Percentiles rank a stretch among this genome's conserved stretches.
Conservation (phyloP, 2,888 invertebrate genomes). For the Andrena dorsata region DNA sequence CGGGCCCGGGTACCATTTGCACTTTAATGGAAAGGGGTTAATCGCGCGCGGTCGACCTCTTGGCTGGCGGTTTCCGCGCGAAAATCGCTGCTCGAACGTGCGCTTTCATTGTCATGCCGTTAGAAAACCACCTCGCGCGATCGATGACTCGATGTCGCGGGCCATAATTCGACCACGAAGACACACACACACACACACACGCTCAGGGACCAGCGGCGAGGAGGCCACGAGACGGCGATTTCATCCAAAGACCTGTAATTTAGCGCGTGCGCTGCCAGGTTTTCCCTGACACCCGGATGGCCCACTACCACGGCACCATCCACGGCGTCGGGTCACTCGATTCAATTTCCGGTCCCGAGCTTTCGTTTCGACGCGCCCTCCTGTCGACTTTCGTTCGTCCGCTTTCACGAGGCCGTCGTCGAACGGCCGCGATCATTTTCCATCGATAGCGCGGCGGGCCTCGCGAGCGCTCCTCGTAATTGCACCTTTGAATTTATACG, state of each 20-base stretch:
- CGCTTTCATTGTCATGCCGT: slow-evolving; percentile 48
- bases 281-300: slow-evolving; percentile 30
- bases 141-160: slow-evolving; percentile 13
- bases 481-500: slow-evolving; percentile 38
- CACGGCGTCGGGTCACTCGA: slow-evolving; percentile 22
- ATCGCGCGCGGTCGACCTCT: slow-evolving; percentile 48
- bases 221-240: slow-evolving; percentile 9
- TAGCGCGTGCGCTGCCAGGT: slow-evolving; percentile 40
- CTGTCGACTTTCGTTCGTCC: neutral
- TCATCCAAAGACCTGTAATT: slow-evolving; percentile 41
- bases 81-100: slow-evolving; percentile 45
- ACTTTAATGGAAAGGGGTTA: slow-evolving; percentile 55
- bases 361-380: slow-evolving; percentile 36
- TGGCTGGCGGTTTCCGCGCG: slow-evolving; percentile 36
- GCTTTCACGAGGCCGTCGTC: slow-evolving; percentile 36
- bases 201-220: neutral
- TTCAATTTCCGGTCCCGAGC: slow-evolving; percentile 52
- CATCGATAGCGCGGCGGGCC: slow-evolving; percentile 17
- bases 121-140: slow-evolving; percentile 33
- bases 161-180: neutral
- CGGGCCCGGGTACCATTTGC: slow-evolving; percentile 36
- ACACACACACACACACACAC: neutral
- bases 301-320: slow-evolving; percentile 12
- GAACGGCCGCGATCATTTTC: slow-evolving; percentile 40
- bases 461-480: slow-evolving; percentile 24